Evolutionary conservation across 2,797 vertebrate genomes (phyloP), one percentile per base, ranked within the genome.

Genomic region (Hypotaenidia okinawae): DNA sequence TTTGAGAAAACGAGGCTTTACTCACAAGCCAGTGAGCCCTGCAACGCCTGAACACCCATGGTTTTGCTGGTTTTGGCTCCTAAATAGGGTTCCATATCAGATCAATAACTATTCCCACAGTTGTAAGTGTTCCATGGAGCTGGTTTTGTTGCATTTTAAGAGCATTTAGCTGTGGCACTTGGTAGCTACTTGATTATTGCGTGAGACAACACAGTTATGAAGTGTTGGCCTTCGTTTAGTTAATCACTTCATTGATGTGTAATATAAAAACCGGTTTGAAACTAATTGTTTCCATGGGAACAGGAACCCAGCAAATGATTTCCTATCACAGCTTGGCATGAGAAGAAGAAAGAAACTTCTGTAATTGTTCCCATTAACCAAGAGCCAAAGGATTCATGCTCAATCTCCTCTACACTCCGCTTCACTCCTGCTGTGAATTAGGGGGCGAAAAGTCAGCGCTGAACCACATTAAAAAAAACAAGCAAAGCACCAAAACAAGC

Each of bases 351-450:
- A 95, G 95, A 96, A 96, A 95, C 66, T 74, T 90, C 82, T 88
- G 92, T 97, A 96, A 96, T 95, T 95, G 92, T 95, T 96, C 93
- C 95, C 95, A 95, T 91, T 94, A 95, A 68, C 27, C 64, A 63
- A 22, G 74, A 0, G 3, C 74, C 74, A 35, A 63, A 82, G 86
- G 76, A 92, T 94, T 91, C 94, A 94, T 95, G 96, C 82, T 92
- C 82, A 95, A 91, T 94, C 90, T 95, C 85, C 76, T 7, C 83
- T 4, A 14, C 19, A 23, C 85, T 81, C 96, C 39, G 84, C 86
- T 72, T 84, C 23, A 33, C 84, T 96, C 93, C 96, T 97, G 96
- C 90, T 92, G 94, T 92, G 92, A 96, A 95, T 96, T 96, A 96
- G 63, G 89, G 79, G 84, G 87, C 39, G 2, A 59, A 87, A 89